Evolutionary conservation across 2,888 invertebrate genomes (phyloP).

Genomic region (Eristalis tenax): DNA sequence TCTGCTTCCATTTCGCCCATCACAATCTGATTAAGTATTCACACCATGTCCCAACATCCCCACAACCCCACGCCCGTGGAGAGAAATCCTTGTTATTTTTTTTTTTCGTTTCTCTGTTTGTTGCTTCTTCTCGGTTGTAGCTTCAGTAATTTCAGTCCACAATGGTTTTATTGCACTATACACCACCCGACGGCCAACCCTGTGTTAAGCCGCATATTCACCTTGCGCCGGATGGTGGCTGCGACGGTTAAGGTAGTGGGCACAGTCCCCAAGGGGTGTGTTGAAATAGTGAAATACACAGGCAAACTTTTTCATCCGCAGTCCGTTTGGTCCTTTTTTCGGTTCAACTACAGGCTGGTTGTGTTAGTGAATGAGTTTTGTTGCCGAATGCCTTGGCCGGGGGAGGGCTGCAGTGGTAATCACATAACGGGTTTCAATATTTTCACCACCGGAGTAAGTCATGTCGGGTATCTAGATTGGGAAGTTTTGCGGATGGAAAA

Average conservation of each 20-base stretch:
- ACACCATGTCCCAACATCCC: conserved; percentile 61
- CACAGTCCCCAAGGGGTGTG: conserved; percentile 52
- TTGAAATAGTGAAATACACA: conserved; percentile 69
- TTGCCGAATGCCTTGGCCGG: conserved; percentile 33
- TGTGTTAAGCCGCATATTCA: conserved; percentile 59
- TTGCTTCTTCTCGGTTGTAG: conserved; percentile 39
- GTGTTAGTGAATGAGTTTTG: conserved; percentile 60
- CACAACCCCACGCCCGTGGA: conserved; percentile 38
- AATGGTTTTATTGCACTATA: conserved; percentile 68
- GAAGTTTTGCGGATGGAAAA: conserved; percentile 70
- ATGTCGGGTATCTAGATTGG: conserved; percentile 70
- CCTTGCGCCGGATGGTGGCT: conserved; percentile 48
- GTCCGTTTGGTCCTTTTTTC: conserved; percentile 56
- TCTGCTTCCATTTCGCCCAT: conserved; percentile 25
- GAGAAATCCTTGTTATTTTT: conserved; percentile 11
- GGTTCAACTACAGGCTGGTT: conserved; percentile 35
- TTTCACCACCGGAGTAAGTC: conserved; percentile 72
- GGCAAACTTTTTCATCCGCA: conserved; percentile 59
- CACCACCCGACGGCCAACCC: conserved; percentile 51
- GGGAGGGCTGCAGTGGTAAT: conserved; percentile 60
- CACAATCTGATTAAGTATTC: conserved; percentile 70
- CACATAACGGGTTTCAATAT: conserved; percentile 72
- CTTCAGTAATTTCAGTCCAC: conserved; percentile 61
- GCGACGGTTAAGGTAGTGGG: not conserved
- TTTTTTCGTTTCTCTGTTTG: conserved; percentile 4